Percentiles rank a stretch among this genome's conserved stretches.
Evolutionary conservation across 2,888 invertebrate species (phyloP).

Genomic region (Caenorhabditis sp.): DNA sequence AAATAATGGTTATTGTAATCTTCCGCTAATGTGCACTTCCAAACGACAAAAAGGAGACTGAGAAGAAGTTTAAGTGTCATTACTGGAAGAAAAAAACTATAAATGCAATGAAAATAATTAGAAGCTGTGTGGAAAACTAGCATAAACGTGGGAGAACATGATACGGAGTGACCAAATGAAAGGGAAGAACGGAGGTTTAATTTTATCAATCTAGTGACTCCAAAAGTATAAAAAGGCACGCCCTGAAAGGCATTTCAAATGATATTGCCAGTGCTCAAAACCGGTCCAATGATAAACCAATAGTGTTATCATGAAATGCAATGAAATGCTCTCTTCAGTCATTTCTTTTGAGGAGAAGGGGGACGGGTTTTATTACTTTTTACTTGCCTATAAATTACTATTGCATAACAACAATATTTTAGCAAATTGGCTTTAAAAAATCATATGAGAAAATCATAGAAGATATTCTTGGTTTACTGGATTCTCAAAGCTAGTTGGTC

Average conservation of each 20-base stretch:
- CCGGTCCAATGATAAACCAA: conserved; percentile 46
- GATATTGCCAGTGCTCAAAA: conserved; percentile 44
- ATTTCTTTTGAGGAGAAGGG: conserved; percentile 13
- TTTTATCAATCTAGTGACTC: conserved; percentile 32
- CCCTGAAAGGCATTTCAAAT: conserved; percentile 50
- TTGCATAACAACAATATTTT: no score
- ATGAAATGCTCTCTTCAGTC: conserved; percentile 50
- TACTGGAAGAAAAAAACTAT: not conserved
- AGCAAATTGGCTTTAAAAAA: no score
- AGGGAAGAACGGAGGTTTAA: conserved; percentile 30
- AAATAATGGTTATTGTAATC: conserved; percentile 33
- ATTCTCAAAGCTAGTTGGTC: no score
- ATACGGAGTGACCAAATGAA: not conserved
- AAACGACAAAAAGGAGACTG: conserved; percentile 27
- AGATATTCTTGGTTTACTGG: no score
- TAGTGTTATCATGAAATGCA: conserved; percentile 40
- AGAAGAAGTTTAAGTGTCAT: conserved; percentile 43
- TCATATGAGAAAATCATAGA: no score
- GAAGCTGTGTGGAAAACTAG: not conserved
- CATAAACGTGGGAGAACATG: no score
- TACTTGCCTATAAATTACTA: conserved; percentile 5
- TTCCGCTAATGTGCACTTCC: conserved; percentile 21
- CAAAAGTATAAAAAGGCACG: conserved; percentile 52
- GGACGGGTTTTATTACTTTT: conserved; percentile 34
- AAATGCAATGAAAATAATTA: not conserved